phyloP scores from a whole-genome alignment of 2,113 vertebrate species.

The Gracilinanus agilis region DNA sequence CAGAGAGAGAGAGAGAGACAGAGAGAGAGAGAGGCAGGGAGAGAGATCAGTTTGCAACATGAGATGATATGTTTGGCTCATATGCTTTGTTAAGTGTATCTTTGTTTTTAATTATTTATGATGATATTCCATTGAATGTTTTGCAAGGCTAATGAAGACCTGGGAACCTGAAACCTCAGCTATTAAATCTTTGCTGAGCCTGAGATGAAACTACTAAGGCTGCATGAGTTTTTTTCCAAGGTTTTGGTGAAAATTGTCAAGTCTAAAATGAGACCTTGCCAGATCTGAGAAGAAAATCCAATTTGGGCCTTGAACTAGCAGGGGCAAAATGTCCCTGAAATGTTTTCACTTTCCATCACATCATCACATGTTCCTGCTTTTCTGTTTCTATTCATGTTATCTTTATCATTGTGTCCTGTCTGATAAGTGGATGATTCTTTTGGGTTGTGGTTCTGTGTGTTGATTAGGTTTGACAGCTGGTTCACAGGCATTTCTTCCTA shows the following conservation, averaged over 20 bases:
- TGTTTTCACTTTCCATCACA: not conserved
- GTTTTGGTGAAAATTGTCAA: not conserved
- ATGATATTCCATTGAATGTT: constrained; percentile 55
- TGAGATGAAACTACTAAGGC: not conserved
- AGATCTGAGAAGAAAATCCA: constrained; percentile 22
- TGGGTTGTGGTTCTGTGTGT: not conserved
- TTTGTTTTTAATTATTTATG: constrained; percentile 69
- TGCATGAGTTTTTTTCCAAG: not conserved
- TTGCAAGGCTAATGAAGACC: constrained; percentile 67
- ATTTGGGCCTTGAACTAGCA: not conserved
- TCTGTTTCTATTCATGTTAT: not conserved
- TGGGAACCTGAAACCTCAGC: constrained; percentile 57
- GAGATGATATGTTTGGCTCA: constrained; percentile 62
- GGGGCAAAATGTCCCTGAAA: not conserved
- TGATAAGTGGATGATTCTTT: not conserved
- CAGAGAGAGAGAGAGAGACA: not conserved
- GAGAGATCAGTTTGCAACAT: constrained; percentile 57
- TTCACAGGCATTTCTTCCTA: not conserved
- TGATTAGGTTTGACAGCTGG: not conserved
- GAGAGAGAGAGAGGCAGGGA: not conserved
- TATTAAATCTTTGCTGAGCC: constrained; percentile 56
- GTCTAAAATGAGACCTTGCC: constrained; percentile 3
- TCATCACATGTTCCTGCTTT: not conserved
- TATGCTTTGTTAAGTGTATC: constrained; percentile 46
- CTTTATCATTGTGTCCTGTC: not conserved